These are phyloP conservation scores for Sisyra nigra DNA, from an alignment of 2,888 invertebrate species.

Conservation along the genomic window DNA sequence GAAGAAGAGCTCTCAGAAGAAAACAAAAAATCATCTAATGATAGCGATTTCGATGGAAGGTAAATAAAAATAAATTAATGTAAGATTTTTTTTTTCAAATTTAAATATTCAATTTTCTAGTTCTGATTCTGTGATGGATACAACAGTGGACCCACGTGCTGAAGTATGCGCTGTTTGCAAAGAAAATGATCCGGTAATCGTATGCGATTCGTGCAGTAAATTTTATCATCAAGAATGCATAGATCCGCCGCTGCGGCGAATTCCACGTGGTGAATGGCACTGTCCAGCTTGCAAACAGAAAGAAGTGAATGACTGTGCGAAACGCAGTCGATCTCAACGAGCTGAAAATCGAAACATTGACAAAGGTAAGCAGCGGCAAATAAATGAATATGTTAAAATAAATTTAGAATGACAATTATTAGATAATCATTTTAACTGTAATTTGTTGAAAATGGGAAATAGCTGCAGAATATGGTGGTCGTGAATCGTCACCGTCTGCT, in stretches of 20 bases:
- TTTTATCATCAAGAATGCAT: conserved; percentile 61
- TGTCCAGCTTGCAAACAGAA: conserved; percentile 39
- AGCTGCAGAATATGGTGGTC: conserved; percentile 1
- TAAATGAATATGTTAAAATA: too few relatives aligned
- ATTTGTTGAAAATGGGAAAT: too few relatives aligned
- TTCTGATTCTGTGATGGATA: too few relatives aligned
- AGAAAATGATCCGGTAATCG: conserved; percentile 45
- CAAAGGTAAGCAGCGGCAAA: conserved; percentile 2
- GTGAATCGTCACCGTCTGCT: not conserved
- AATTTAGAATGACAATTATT: too few relatives aligned
- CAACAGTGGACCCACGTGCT: too few relatives aligned
- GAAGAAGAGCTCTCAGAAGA: conserved; percentile 22
- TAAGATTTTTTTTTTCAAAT: too few relatives aligned
- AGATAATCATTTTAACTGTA: too few relatives aligned
- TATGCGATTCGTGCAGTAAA: conserved; percentile 42
- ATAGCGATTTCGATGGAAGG: conserved; percentile 18
- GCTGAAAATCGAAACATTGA: conserved; percentile 8
- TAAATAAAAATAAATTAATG: too few relatives aligned
- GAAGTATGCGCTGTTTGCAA: conserved; percentile 44
- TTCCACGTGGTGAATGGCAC: conserved; percentile 43
- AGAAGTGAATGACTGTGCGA: conserved; percentile 18
- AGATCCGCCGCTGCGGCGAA: conserved; percentile 39
- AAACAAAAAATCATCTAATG: conserved; percentile 18
- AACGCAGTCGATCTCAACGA: conserved; percentile 9
- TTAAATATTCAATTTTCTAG: too few relatives aligned